A percentile compares a stretch with the other conserved stretches of the same genome.
Conservation (phyloP, 2,888 invertebrate species). For the Helleia helle region DNA sequence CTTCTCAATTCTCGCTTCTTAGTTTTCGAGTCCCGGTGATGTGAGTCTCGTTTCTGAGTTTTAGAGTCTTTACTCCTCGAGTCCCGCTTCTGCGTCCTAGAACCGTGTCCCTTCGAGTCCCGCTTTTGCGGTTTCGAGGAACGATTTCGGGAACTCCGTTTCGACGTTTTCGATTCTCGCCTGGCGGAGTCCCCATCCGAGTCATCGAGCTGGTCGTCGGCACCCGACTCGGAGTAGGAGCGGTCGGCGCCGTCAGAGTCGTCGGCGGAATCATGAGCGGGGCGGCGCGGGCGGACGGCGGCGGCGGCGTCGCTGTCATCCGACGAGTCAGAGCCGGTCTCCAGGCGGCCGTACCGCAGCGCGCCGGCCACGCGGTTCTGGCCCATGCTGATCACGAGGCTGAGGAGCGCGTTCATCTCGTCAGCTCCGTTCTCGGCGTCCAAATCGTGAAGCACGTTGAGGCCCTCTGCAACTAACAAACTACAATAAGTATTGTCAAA, state of each 20-base stretch:
- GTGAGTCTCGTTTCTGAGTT: too few relatives aligned
- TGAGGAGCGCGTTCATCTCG: constrained; percentile 66
- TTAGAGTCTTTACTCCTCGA: not conserved
- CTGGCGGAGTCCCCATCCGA: constrained; percentile 18
- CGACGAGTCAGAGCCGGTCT: constrained; percentile 25
- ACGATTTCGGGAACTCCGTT: too few relatives aligned
- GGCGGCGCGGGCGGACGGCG: not conserved
- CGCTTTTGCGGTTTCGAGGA: too few relatives aligned
- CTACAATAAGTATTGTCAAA: too few relatives aligned
- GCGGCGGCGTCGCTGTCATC: not conserved
- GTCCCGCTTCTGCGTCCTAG: not conserved
- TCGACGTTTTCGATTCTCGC: too few relatives aligned
- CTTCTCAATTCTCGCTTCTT: not conserved
- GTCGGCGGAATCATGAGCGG: constrained; percentile 23
- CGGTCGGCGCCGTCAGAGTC: constrained; percentile 19
- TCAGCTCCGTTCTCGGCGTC: constrained; percentile 49
- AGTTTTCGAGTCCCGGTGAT: not conserved
- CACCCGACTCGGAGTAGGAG: constrained; percentile 1
- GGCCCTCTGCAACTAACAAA: constrained; percentile 36
- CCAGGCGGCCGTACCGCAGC: constrained; percentile 41
- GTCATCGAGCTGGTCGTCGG: constrained; percentile 20
- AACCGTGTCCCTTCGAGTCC: not conserved
- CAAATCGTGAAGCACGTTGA: constrained; percentile 45
- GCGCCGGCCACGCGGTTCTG: constrained; percentile 57
- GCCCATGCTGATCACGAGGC: constrained; percentile 60